Base-by-base conservation (phyloP, 2,888 invertebrate species). In the Esperia sulphurella region DNA sequence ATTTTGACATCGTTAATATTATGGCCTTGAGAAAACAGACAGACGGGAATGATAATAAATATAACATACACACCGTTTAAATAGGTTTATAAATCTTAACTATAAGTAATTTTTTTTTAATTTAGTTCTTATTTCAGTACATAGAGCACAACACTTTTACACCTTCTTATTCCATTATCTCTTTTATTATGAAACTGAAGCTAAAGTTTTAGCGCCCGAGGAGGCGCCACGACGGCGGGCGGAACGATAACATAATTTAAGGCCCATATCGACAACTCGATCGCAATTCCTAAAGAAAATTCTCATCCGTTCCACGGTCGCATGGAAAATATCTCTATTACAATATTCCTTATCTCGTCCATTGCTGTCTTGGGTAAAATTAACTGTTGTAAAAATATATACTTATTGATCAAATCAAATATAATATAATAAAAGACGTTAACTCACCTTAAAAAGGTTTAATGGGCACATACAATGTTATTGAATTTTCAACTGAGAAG, bases 171-270 rank as follows among this genome's bases (percentile, higher is more conserved):
- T n/a, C 35, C 35, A 35, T n/a, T 35, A n/a, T 35, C n/a, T 35
- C n/a, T 6, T 35, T 35, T n/a, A n/a, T n/a, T n/a, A 35, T 6
- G n/a, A 35, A 35, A 10, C 14, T 5, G 46, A 14, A 8, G 41
- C 59, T 62, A 52, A 59, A 64, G 62, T 66, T 65, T 41, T 41
- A 46, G n/a, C 12, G 41, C 35, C 46, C 35, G 37, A 63, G 53
- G 61, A 59, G 59, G n/a, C 9, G 35, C n/a, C 35, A 35, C 10
- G 1, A 61, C 66, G 61, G 57, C 61, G 61, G 61, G 57, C 61
- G 61, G 67, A 62, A 63, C 71, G 77, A 78, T 75, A 78, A 70
- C 68, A 73, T 71, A 71, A 78, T 77, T 79, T 76, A 75, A 65
- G 67, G 56, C 66, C 63, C 70, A 71, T 78, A 79, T 78, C 77